Conservation (phyloP, 2,113 vertebrate species). For the Meles meles region DNA sequence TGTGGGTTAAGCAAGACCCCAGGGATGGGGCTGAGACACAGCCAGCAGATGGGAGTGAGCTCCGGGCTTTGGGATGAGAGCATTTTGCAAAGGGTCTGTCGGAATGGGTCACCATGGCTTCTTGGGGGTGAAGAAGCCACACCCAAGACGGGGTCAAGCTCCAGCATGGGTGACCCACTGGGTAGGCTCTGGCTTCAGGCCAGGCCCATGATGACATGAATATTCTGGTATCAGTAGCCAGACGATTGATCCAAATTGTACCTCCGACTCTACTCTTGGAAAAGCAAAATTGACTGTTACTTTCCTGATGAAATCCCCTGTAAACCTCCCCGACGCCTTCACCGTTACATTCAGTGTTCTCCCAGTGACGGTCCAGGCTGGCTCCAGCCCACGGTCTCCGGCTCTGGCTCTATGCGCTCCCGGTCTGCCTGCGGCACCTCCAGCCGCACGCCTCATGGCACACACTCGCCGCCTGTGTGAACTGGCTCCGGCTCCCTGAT, state of each 20-base stretch:
- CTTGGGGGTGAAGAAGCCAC: rapidly evolving
- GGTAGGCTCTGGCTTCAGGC: background rate
- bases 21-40: background rate
- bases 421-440: no score
- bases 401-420: background rate
- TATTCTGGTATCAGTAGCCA: rapidly evolving
- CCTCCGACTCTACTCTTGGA: background rate
- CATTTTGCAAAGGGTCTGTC: background rate
- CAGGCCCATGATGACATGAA: rapidly evolving
- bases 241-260: background rate
- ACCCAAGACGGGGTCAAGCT: rapidly evolving
- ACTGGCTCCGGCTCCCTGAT: background rate
- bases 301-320: background rate
- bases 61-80: background rate
- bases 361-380: rapidly evolving
- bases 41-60: rapidly evolving
- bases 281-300: background rate
- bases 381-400: rapidly evolving
- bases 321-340: background rate
- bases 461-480: rapidly evolving
- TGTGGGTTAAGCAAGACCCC: background rate
- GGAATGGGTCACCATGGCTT: rapidly evolving
- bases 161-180: rapidly evolving
- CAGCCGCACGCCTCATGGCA: background rate
- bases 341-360: rapidly evolving